A percentile compares a stretch with the other conserved stretches of the same genome.
phyloP scores from a whole-genome alignment of 2,888 invertebrate genomes.

The Drosophila multiciliata region DNA sequence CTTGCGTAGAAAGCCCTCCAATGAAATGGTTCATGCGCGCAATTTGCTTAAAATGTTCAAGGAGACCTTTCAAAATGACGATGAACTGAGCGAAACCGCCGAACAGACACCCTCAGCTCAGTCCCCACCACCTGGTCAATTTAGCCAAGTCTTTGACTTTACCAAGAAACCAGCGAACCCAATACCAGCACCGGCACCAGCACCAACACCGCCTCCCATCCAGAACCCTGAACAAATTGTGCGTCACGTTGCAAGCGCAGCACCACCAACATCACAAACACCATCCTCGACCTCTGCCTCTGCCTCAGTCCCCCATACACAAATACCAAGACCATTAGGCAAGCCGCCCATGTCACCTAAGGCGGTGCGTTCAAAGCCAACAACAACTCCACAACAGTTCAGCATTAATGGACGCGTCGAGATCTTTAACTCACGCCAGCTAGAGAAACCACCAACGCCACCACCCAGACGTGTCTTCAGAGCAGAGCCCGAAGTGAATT shows the following conservation, averaged over 20 bases:
- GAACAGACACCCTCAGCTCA: constrained; percentile 25
- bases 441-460: constrained; percentile 74
- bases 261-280: constrained; percentile 11
- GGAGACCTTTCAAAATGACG: constrained; percentile 82
- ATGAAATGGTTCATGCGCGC: constrained; percentile 83
- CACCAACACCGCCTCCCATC: constrained; percentile 4
- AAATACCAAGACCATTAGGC: constrained; percentile 76
- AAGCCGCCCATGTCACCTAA: constrained; percentile 77
- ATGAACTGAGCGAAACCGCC: constrained; percentile 72
- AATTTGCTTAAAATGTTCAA: constrained; percentile 83
- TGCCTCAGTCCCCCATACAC: constrained; percentile 46
- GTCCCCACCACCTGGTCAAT: constrained; percentile 46
- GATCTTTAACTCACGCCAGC: constrained; percentile 82
- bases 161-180: constrained; percentile 41
- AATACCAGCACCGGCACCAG: constrained; percentile 18
- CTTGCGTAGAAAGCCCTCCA: constrained; percentile 81
- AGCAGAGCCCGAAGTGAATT: constrained; percentile 6
- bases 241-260: neutral
- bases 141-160: constrained; percentile 71
- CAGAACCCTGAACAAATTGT: neutral
- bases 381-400: constrained; percentile 65
- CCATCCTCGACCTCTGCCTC: constrained; percentile 7
- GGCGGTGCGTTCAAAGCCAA: constrained; percentile 41
- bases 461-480: constrained; percentile 55
- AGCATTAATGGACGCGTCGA: constrained; percentile 83